A percentile compares a stretch with the other conserved stretches of the same genome.
Conservation (phyloP, 2,113 vertebrate genomes). For the Sphyrna mokarran region DNA sequence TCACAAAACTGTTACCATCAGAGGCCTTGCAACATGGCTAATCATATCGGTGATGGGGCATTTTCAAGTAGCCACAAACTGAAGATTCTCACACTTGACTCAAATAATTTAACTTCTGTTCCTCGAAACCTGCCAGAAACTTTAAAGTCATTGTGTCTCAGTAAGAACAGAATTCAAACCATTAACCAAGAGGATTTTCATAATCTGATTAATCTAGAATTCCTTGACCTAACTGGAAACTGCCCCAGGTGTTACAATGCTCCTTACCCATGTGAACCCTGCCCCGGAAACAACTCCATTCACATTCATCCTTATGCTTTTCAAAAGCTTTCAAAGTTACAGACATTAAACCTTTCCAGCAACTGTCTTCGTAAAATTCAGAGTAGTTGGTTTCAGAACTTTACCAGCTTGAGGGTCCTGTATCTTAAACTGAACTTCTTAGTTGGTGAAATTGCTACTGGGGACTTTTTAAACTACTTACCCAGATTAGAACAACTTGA, state of each 20-base stretch:
- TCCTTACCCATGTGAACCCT: constrained; percentile 51
- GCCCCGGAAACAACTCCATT: constrained; percentile 47
- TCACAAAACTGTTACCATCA: constrained; percentile 52
- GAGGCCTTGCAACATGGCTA: constrained; percentile 43
- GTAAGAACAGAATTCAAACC: constrained; percentile 50
- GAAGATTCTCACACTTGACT: constrained; percentile 44
- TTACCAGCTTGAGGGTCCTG: constrained; percentile 47
- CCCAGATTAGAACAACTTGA: constrained; percentile 53
- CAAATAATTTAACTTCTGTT: constrained; percentile 52
- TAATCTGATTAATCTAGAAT: constrained; percentile 42
- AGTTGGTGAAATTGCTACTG: constrained; percentile 39
- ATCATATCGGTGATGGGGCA: constrained; percentile 36
- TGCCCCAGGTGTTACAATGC: constrained; percentile 63
- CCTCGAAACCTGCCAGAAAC: constrained; percentile 45
- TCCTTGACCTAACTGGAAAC: constrained; percentile 57
- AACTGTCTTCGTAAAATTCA: constrained; percentile 49
- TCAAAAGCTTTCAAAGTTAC: constrained; percentile 42
- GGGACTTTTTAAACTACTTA: constrained; percentile 52
- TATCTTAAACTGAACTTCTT: constrained; percentile 58
- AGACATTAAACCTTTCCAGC: constrained; percentile 51
- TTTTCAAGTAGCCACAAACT: constrained; percentile 47
- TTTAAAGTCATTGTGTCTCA: constrained; percentile 42
- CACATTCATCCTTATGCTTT: constrained; percentile 53
- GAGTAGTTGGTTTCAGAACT: constrained; percentile 52
- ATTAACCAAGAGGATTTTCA: constrained; percentile 51